phyloP scores from a whole-genome alignment of 2,888 invertebrate species.

The Meiosimyza decipiens region DNA sequence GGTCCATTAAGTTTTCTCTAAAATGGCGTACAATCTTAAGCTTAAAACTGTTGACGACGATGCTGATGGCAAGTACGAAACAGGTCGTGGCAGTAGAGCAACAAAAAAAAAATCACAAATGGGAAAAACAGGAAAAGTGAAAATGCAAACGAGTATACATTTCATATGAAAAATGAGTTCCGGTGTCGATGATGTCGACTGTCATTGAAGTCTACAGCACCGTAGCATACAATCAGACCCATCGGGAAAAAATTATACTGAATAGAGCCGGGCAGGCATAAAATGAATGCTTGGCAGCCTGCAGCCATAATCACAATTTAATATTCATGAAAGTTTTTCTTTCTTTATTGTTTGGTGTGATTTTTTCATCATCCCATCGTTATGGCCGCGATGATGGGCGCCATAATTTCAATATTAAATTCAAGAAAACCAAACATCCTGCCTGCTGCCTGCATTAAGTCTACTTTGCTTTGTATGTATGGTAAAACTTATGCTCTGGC shows the following conservation, averaged over 20 bases:
- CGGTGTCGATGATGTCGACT: slow-evolving; percentile 17
- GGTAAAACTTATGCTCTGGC: no score
- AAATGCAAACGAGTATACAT: neutral
- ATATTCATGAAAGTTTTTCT: slow-evolving; percentile 10
- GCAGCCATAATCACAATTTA: slow-evolving; percentile 24
- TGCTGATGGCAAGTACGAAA: no score
- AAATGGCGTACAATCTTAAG: neutral
- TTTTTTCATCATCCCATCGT: no score
- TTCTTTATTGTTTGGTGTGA: no score
- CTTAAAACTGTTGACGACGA: neutral
- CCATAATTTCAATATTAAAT: slow-evolving; percentile 29
- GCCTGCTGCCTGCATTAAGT: neutral
- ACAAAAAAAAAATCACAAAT: neutral
- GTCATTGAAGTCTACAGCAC: slow-evolving; percentile 9
- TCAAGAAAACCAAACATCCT: slow-evolving; percentile 11
- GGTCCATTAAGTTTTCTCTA: slow-evolving; percentile 13
- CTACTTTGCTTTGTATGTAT: no score
- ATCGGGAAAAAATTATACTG: neutral
- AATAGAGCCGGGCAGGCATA: neutral
- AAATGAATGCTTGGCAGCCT: neutral
- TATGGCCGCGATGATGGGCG: neutral
- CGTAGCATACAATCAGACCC: neutral
- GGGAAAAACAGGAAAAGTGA: neutral
- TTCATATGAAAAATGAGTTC: slow-evolving; percentile 7
- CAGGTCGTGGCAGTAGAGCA: neutral